Base-by-base conservation (phyloP, 2,113 vertebrate genomes). In the Mesoclemmys tuberculata region DNA sequence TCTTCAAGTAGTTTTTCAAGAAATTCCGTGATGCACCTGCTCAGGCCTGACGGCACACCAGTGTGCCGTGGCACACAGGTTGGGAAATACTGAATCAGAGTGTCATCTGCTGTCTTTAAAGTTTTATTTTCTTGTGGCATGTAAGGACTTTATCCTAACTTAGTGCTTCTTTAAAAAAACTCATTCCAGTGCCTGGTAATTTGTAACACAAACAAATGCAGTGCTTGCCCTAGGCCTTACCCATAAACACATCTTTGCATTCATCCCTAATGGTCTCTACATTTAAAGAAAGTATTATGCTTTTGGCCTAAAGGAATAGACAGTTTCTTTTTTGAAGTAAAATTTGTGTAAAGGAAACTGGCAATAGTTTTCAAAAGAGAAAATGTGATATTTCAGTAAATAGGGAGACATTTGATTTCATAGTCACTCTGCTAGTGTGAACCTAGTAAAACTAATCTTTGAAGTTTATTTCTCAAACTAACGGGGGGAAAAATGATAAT, bases 381-480 rank as follows among this genome's bases (percentile, higher is more conserved):
- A 87, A 58, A 8, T 55, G 87, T 90, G 51, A 54, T 54, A 14
- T 68, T 79, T 61, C 12, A 29, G 29, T 52, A 48, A 80, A 75
- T 10, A 85, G 8, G 58, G 6, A 49, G 54, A 35, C 49, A 64
- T 4, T 64, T 80, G 74, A 58, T 29, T 58, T 92, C 84, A 82
- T 81, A 51, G 52, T 71, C 24, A 18, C 88, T 90, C 21, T 90
- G 54, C 46, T 51, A 75, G 80, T 55, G 7, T 49, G 83, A 31
- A 24, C 80, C 27, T 85, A 52, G 26, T 86, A 55, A 91, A 93
- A 86, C 13, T n/a, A 49, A 41, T 29, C 38, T 35, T 91, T 94
- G 11, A 94, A 84, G 6, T 88, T 91, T 96, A 78, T 93, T 97
- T 79, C 54, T 44, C 19, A 78, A 88, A 86, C 79, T 56, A 94